Conservation (phyloP, 2,888 invertebrate genomes). For the Danaus chrysippus region DNA sequence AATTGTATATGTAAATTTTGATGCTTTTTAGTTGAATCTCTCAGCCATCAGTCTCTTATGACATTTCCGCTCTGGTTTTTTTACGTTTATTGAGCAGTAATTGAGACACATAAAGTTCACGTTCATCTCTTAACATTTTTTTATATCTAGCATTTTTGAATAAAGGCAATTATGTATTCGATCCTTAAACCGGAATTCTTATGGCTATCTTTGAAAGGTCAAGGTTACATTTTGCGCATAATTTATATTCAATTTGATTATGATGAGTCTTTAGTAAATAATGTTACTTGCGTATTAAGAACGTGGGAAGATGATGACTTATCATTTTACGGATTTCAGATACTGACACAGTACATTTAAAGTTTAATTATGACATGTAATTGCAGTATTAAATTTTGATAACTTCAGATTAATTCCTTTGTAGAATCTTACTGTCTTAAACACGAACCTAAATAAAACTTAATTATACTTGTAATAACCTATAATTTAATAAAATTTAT, state of each 20-base stretch:
- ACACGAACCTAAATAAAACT: neutral
- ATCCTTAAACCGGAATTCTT: slow-evolving; percentile 49
- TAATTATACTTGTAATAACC: no score
- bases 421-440: neutral
- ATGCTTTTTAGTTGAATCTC: no score
- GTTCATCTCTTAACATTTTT: no score
- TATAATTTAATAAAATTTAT: no score
- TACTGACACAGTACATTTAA: neutral
- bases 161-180: slow-evolving; percentile 13
- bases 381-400: neutral
- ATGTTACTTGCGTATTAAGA: slow-evolving; percentile 27
- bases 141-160: no score
- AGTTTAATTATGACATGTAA: neutral
- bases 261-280: slow-evolving; percentile 56
- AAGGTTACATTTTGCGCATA: slow-evolving; percentile 66
- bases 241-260: slow-evolving; percentile 64
- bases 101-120: no score
- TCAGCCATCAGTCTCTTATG: no score
- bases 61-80: no score
- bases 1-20: no score
- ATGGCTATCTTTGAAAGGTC: slow-evolving; percentile 62
- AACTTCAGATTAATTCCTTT: neutral
- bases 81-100: no score
- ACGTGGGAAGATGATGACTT: slow-evolving; percentile 34
- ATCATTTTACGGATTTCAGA: slow-evolving; percentile 2